Evolutionary conservation across 2,113 vertebrate species (phyloP), one percentile per base, ranked within the genome.

Genomic region (Pseudorasbora parva): DNA sequence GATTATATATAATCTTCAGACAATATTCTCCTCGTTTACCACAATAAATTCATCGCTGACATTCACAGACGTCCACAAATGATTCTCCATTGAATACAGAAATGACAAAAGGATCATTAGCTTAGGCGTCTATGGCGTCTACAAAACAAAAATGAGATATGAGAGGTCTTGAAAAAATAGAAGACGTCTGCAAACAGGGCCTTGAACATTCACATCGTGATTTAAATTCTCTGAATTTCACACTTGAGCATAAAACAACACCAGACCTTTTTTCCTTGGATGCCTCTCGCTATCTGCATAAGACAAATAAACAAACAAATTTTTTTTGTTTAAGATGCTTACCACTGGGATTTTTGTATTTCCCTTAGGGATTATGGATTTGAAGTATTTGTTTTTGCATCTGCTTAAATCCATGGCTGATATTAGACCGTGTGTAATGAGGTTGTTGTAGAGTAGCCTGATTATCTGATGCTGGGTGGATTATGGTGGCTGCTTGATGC

Each of bases 391-490:
- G 64, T 64, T 45, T 66, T 56, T 72, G 54, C 45, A 78, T 78
- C 73, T 72, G 79, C 62, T 30, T 30, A 80, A 76, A 84, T 72
- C 80, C 41, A 21, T 27, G 11, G 11, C 54, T 72, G 75, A 49
- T 72, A 82, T 86, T 72, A 86, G 73, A n/a, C 64, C 12, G 4
- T 30, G 56, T 73, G 68, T 79, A 79, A 86, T 79, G 85, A 83
- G 85, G 56, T 25, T 85, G 77, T 60, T 74, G 71, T 23, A 54
- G 77, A 81, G 68, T 37, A 33, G 76, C 8, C 43, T 73, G 83
- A 83, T 83, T 60, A 82, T 86, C 79, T 71, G 84, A 85, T 82
- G 37, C 62, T 30, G 33, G 66, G 51, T 57, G 72, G 81, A 86
- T 83, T 82, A 51, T 47, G 27, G 17, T 45, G 17, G 64, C 23